Conservation (phyloP, 2,888 invertebrate genomes). For the Pseudococcus longispinus region DNA sequence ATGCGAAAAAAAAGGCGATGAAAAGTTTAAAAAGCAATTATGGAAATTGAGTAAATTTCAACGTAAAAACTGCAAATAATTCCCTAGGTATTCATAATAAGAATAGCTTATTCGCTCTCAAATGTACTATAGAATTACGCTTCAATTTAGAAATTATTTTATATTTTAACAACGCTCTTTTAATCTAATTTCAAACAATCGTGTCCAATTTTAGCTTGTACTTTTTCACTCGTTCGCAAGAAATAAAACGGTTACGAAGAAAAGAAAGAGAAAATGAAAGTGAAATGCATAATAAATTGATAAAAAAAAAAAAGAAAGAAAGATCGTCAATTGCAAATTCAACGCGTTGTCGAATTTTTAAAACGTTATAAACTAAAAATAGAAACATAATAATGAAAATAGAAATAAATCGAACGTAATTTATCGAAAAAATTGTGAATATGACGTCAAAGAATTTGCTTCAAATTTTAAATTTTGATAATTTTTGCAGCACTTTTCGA, state of each 20-base stretch:
- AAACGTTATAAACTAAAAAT: neutral
- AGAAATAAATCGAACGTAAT: neutral
- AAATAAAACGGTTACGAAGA: neutral
- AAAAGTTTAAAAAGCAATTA: conserved; percentile 43
- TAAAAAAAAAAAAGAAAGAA: neutral
- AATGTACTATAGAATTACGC: conserved; percentile 8
- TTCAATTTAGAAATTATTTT: conserved; percentile 36
- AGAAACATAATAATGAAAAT: neutral
- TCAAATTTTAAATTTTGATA: no score
- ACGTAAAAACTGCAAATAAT: conserved; percentile 38
- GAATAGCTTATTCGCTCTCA: neutral
- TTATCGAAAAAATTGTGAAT: neutral
- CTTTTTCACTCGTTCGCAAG: neutral
- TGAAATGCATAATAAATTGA: neutral
- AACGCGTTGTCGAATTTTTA: neutral
- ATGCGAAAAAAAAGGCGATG: neutral
- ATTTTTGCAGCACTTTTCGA: no score
- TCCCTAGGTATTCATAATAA: conserved; percentile 27
- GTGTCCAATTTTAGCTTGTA: neutral
- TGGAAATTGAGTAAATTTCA: conserved; percentile 32
- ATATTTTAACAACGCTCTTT: conserved; percentile 9
- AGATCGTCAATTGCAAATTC: neutral
- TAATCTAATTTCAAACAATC: conserved; percentile 30
- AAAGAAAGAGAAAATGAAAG: neutral
- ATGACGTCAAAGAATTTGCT: no score